Evolutionary conservation across 2,888 invertebrate species (phyloP).

Genomic region (Pediacus dermestoides): DNA sequence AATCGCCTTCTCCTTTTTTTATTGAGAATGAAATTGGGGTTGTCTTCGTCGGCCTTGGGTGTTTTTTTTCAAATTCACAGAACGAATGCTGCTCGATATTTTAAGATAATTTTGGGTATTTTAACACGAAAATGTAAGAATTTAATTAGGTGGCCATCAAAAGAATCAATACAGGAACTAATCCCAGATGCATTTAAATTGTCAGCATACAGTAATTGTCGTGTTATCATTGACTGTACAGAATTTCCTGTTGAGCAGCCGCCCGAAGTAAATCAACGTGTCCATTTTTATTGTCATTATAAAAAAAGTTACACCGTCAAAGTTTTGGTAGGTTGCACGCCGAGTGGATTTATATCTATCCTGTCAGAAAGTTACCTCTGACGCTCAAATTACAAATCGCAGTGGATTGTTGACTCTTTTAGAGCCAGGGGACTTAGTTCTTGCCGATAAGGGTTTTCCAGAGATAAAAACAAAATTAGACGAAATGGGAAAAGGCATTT

Average conservation of each 20-base stretch:
- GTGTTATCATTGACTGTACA: slow-evolving; percentile 14
- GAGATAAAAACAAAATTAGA: slow-evolving; percentile 6
- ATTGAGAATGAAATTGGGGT: slow-evolving; percentile 4
- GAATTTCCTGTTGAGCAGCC: slow-evolving; percentile 12
- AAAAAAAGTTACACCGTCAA: slow-evolving; percentile 3
- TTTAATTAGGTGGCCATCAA: slow-evolving; percentile 9
- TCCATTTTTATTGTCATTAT: slow-evolving; percentile 8
- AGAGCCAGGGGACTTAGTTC: slow-evolving; percentile 9
- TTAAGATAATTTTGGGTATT: neutral
- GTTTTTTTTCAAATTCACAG: neutral
- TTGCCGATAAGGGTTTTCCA: slow-evolving; percentile 10
- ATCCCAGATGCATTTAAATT: slow-evolving; percentile 8
- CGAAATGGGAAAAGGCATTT: slow-evolving; percentile 1
- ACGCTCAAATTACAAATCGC: slow-evolving; percentile 7
- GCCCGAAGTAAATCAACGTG: neutral
- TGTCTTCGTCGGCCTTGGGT: neutral
- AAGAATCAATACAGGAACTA: slow-evolving; percentile 2
- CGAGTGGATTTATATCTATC: slow-evolving; percentile 3
- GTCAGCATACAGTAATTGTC: slow-evolving; percentile 1
- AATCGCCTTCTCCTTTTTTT: too few species aligned
- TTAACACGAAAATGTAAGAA: neutral
- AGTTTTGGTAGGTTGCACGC: slow-evolving; percentile 5
- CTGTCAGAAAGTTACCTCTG: slow-evolving; percentile 6
- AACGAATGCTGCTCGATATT: neutral
- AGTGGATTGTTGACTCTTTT: slow-evolving; percentile 9